Base-by-base conservation (phyloP, 2,888 invertebrate species). In the Drosophila hamatofila region DNA sequence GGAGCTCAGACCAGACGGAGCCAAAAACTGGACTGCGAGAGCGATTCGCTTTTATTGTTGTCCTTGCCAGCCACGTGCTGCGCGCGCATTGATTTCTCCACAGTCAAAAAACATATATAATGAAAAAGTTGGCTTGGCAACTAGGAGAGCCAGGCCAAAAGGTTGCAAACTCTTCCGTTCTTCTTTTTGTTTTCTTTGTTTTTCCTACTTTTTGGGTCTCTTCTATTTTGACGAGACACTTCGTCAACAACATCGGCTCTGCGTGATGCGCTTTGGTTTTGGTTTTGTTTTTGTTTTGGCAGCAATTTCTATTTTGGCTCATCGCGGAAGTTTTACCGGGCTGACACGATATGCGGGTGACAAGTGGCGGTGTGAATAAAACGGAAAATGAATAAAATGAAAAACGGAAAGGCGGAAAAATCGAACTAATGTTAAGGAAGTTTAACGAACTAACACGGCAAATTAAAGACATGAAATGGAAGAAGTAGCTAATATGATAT, bases 51-150 rank as follows among this genome's bases (percentile, higher is more conserved):
- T 59, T 44, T 70, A 23, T 25, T 61, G 46, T 72, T 73, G 80
- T 84, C 66, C 76, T 76, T 83, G 86, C 78, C 88, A 88, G 91
- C 78, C 92, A 93, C 93, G 92, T 93, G 92, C 92, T 93, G 92
- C 92, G 93, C 92, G 91, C 91, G 93, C 92, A 92, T 78, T 86
- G 82, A 89, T 78, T 90, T 88, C 88, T 74, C 74, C 70, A 44
- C 39, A 48, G 41, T 37, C 46, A 35, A 57, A 57, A 16, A 35
- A 41, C 14, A 27, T 21, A 5, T 16, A 16, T 30, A 9, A 9
- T 9, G 42, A 44, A 48, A 61, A 52, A 52, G 49, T 70, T 51
- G 33, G 59, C 74, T 77, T 78, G 78, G 75, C 71, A 78, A 71
- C 30, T 27, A 30, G 49, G 42, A 76, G 76, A 76, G 76, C 21